These are phyloP conservation scores for Cheilosia scutellata DNA, from an alignment of 2,888 invertebrate genomes.

Conservation along the genomic window DNA sequence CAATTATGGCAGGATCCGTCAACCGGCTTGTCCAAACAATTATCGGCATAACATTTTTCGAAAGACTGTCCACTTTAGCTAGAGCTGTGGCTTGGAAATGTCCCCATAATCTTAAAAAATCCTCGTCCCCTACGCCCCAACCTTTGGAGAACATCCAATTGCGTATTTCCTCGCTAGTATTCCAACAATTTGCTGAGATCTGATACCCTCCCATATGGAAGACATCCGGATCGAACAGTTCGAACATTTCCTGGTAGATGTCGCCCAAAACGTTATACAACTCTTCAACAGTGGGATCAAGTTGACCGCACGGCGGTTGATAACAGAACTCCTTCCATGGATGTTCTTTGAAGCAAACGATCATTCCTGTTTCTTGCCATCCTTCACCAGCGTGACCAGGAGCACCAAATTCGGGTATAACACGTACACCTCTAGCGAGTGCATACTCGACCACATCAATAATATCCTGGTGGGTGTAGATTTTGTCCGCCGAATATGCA, in stretches of 20 bases:
- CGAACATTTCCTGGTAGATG: slow-evolving; percentile 91
- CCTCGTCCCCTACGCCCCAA: slow-evolving; percentile 86
- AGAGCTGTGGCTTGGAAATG: slow-evolving; percentile 87
- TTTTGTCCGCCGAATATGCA: slow-evolving; percentile 90
- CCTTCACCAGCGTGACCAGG: slow-evolving; percentile 96
- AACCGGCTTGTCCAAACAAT: slow-evolving; percentile 93
- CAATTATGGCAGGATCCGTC: slow-evolving; percentile 88
- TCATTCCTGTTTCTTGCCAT: slow-evolving; percentile 90
- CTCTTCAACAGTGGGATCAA: slow-evolving; percentile 89
- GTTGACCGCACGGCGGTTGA: slow-evolving; percentile 94
- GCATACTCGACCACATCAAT: slow-evolving; percentile 88
- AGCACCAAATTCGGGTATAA: slow-evolving; percentile 96
- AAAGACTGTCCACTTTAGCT: slow-evolving; percentile 80
- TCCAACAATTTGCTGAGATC: slow-evolving; percentile 90
- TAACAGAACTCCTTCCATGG: slow-evolving; percentile 90
- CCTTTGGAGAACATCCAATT: slow-evolving; percentile 88
- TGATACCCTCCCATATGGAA: slow-evolving; percentile 97
- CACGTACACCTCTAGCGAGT: slow-evolving; percentile 90
- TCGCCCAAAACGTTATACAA: slow-evolving; percentile 89
- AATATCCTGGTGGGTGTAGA: slow-evolving; percentile 86
- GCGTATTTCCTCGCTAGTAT: slow-evolving; percentile 88
- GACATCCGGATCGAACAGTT: slow-evolving; percentile 86
- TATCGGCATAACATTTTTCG: slow-evolving; percentile 85
- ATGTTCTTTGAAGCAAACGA: slow-evolving; percentile 89
- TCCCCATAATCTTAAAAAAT: slow-evolving; percentile 90